Evolutionary conservation across 2,797 vertebrate species (phyloP), one percentile per base, ranked within the genome.

Genomic region (Sebastes umbrosus): DNA sequence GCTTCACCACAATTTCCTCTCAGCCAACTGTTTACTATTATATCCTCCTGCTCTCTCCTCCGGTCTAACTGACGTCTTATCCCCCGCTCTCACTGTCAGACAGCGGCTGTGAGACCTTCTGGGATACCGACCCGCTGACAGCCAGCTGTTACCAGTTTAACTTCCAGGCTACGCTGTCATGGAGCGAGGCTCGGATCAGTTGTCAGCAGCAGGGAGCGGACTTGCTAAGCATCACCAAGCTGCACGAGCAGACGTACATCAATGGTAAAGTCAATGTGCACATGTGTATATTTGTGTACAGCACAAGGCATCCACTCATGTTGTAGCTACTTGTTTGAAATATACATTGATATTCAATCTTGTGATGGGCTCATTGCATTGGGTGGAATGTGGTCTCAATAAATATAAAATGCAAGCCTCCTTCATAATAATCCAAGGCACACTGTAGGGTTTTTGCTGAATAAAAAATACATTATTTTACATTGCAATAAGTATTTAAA

Each of bases 111-210:
- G 97, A 99, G 95, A 97, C 98, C 0, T 99, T 99, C 84, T 99
- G 99, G 99, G 97, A 99, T 86, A 98, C 95, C 36, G 97, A 99
- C 92, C 96, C 97, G 2, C 92, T 99, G 93, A 99, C 97, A 3
- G 96, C 97, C 90, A 99, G 97, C 95, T 99, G 99, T 93, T 99
- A 99, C 96, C 98, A 99, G 96, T 99, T 99, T 90, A 99, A 99
- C 94, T 98, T 99, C 93, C 97, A 99, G 95, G 97, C 98, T 0
- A 97, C 97, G 0, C 93, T 99, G 88, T 98, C 98, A 0, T 99
- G 99, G 99, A 95, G 93, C 27, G 98, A 99, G 89, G 98, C 99
- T 22, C 97, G 97, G 90, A 96, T 97, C 93, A 99, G 98, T 83
- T 99, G 99, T 12, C 96, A 97, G 89, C 98, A 99, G 93, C 99